These are phyloP conservation scores for Grus americana DNA, from an alignment of 2,113 vertebrate species.

Conservation along the genomic window DNA sequence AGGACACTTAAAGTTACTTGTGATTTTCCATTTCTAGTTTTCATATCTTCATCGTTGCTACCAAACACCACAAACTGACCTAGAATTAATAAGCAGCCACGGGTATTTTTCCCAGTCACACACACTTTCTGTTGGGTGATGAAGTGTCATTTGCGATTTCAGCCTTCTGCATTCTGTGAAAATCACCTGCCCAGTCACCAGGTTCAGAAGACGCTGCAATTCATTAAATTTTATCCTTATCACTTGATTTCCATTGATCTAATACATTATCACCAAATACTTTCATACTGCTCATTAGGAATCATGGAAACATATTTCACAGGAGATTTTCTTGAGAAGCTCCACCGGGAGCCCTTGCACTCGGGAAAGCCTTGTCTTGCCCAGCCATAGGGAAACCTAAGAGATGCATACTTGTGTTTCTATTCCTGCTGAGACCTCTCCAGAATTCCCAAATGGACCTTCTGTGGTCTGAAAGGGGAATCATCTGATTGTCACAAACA, in stretches of 20 bases:
- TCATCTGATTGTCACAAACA: constrained; percentile 1
- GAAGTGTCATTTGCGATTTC: neutral
- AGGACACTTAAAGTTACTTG: neutral
- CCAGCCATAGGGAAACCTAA: neutral
- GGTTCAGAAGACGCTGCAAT: neutral
- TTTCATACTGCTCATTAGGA: neutral
- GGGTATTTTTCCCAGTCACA: neutral
- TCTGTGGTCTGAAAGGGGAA: neutral
- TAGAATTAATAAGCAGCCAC: neutral
- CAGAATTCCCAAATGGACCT: neutral
- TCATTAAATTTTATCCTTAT: neutral
- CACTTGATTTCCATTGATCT: neutral
- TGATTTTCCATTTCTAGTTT: neutral
- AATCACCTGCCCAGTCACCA: neutral
- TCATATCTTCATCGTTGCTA: neutral
- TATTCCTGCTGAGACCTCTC: neutral
- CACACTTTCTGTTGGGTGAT: neutral
- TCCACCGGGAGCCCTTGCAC: neutral
- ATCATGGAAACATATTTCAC: neutral
- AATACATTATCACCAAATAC: neutral
- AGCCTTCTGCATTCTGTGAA: neutral
- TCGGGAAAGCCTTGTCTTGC: neutral
- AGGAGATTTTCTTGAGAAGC: neutral
- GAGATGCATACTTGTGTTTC: neutral
- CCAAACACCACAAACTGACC: neutral